phyloP scores from a whole-genome alignment of 1,140 invertebrate genomes.

The Caenorhabditis tropicalis region DNA sequence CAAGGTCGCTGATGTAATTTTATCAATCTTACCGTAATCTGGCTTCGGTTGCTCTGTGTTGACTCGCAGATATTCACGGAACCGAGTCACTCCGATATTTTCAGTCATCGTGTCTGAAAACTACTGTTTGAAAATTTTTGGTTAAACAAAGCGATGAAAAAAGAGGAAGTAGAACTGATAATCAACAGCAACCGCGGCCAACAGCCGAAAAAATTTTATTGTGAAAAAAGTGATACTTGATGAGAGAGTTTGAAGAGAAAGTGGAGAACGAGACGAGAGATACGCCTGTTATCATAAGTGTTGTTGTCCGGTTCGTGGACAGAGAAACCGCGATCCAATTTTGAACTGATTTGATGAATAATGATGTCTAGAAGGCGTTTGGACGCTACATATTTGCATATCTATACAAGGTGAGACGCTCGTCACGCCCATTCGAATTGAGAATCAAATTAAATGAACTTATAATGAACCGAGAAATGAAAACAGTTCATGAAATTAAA shows the following conservation, averaged over 20 bases:
- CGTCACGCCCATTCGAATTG: background rate
- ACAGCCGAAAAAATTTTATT: conserved; percentile 5
- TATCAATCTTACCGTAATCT: conserved; percentile 79
- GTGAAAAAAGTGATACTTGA: conserved; percentile 16
- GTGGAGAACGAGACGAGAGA: background rate
- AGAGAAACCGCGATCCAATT: background rate
- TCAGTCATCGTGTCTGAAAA: conserved; percentile 67
- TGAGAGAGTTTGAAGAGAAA: background rate
- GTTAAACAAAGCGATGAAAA: background rate
- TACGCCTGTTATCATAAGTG: conserved; percentile 28
- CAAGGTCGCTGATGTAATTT: background rate
- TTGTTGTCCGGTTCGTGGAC: background rate
- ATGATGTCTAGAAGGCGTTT: background rate
- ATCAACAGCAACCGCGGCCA: background rate
- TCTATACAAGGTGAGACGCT: background rate
- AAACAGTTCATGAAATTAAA: background rate
- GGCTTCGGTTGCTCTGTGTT: conserved; percentile 83
- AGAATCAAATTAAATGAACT: background rate
- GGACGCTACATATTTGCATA: too few species aligned
- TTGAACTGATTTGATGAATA: background rate
- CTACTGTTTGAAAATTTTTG: background rate
- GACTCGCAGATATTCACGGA: conserved; percentile 82
- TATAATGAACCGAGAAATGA: background rate
- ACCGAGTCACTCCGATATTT: conserved; percentile 79
- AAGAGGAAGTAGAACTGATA: conserved; percentile 16